Evolutionary conservation across 2,797 vertebrate genomes (phyloP).

Genomic region (Setipinna tenuifilis): DNA sequence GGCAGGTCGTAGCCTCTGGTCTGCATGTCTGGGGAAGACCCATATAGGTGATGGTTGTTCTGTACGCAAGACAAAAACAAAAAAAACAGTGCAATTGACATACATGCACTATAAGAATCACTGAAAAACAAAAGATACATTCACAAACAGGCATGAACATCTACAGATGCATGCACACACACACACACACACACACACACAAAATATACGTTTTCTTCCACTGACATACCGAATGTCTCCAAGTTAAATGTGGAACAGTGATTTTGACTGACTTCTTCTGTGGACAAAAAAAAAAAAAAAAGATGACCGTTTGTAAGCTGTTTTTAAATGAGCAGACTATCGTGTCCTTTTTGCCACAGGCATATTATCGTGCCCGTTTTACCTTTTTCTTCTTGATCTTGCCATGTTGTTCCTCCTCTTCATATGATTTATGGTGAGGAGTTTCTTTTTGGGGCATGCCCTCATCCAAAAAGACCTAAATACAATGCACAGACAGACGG

Average conservation of each 20-base stretch:
- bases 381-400: not conserved
- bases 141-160: too few relatives aligned
- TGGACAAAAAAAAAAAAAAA: conserved; percentile 6
- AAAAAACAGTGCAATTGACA: too few relatives aligned
- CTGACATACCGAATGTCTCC: conserved; percentile 40
- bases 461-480: not conserved
- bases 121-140: not conserved
- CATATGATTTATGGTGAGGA: not conserved
- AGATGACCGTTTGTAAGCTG: conserved; percentile 51
- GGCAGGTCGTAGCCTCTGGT: not conserved
- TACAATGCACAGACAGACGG: not conserved
- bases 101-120: too few relatives aligned
- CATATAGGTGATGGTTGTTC: not conserved
- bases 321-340: conserved; percentile 28
- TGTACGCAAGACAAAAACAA: not conserved
- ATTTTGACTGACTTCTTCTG: conserved; percentile 48
- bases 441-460: not conserved
- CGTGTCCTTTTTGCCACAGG: not conserved
- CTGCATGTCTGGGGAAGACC: not conserved
- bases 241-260: conserved; percentile 17
- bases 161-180: not conserved
- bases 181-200: not conserved
- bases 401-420: not conserved
- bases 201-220: not conserved
- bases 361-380: not conserved